Evolutionary conservation across 2,888 invertebrate species (phyloP), one percentile per base, ranked within the genome.

Genomic region (Leptinotarsa rubiginosa): DNA sequence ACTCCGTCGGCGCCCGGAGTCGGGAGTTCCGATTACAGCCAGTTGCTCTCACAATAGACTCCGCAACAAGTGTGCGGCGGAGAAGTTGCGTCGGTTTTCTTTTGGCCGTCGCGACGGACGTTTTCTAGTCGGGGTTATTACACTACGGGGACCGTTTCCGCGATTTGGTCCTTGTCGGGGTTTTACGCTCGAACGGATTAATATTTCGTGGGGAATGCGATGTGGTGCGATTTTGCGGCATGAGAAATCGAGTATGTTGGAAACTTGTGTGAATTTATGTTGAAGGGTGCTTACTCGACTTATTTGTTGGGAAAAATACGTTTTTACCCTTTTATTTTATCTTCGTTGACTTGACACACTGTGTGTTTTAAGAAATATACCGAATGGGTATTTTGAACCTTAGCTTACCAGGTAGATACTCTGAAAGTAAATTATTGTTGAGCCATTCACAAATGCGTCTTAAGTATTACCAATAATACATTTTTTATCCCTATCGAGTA

Each of bases 41-140:
- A 74, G 74, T 74, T 66, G 70, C 70, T 70, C 70, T 56, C 56
- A 56, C 74, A 69, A 64, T 52, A 71, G 70, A 65, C 20, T 15
- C 65, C 62, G 74, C 74, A 70, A 74, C 74, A 74, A 70, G 74
- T 74, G 74, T 59, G 41, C 69, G 18, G 56, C 41, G 41, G 41
- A 41, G 41, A 41, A 31, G 22, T 41, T 4, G 67, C 67, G 31
- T 31, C 22, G 31, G 56, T 4, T 20, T 50, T n/a, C 47, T 4
- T 13, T 12, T 16, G 15, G 20, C 31, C 64, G 70, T 65, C 70
- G 70, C 70, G 70, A 70, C 69, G 25, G 41, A 59, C 50, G 69
- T 47, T 54, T 47, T 59, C n/a, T 25, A 65, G 69, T 67, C 69
- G 69, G 59, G 70, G 73, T 73, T 72, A 75, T 73, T 70, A 65